phyloP scores from a whole-genome alignment of 1,140 invertebrate species.

The Ericerus pela region DNA sequence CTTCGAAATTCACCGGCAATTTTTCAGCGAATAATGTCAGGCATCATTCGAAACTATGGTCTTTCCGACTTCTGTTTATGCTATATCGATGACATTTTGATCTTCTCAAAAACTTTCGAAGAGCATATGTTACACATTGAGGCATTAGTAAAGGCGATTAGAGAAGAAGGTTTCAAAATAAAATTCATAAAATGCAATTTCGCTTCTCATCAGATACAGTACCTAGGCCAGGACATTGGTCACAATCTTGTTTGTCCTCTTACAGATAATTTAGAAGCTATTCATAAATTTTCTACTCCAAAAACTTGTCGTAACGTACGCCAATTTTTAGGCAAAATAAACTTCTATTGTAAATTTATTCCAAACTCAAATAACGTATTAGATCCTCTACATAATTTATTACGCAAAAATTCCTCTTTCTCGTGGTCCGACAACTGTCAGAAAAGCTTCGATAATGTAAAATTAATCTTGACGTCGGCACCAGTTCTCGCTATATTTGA shows the following conservation, averaged over 20 bases:
- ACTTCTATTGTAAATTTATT: no score
- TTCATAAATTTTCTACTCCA: conserved; percentile 25
- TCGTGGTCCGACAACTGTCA: conserved; percentile 26
- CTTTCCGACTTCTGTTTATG: conserved; percentile 15
- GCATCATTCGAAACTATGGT: background rate
- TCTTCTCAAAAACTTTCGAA: conserved; percentile 12
- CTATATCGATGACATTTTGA: conserved; percentile 23
- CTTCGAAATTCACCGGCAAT: background rate
- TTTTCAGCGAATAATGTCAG: background rate
- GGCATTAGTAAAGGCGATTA: background rate
- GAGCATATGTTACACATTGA: conserved; percentile 1
- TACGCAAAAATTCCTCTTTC: conserved; percentile 27
- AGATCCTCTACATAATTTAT: conserved; percentile 26
- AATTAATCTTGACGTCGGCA: conserved; percentile 28
- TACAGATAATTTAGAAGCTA: conserved; percentile 28
- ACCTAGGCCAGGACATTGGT: conserved; percentile 5
- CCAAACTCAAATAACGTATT: conserved; percentile 23
- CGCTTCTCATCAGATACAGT: background rate
- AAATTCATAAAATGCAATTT: conserved; percentile 1
- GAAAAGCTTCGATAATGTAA: conserved; percentile 27
- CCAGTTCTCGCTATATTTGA: conserved; percentile 28
- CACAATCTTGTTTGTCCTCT: conserved; percentile 28
- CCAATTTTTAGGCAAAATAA: conserved; percentile 27
- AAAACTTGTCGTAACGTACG: conserved; percentile 20
- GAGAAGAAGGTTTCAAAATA: conserved; percentile 5